Base-by-base conservation (phyloP, 2,888 invertebrate species). In the Cheilosia pagana region DNA sequence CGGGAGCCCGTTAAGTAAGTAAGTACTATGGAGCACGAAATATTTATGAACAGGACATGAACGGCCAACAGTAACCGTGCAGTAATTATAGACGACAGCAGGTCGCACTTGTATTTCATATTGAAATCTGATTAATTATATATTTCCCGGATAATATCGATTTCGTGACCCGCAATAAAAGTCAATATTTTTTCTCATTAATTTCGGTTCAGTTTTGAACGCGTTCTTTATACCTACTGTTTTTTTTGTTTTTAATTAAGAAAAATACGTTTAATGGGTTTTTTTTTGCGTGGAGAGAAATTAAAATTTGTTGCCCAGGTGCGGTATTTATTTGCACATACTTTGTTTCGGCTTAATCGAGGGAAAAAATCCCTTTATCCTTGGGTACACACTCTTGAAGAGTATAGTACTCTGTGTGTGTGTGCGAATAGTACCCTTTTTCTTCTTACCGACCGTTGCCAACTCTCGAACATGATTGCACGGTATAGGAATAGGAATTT, bases 151-250 rank as follows among this genome's bases (percentile, higher is more conserved):
- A 71, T 65, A 71, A 62, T 82, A 82, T 82, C 77, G 82, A 72
- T 82, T 78, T 53, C 67, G 71, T 74, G 82, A 78, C 82, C 82
- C 82, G 35, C 12, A 72, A 82, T 82, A 72, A 77, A 78, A 67
- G 82, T 82, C 77, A 62, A 68, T 72, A 83, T 78, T 83, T 83
- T 68, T 55, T 83, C 82, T 83, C 82, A 83, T 83, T 83, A 78
- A 83, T 78, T 68, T 68, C 14, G 45, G 21, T 72, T 57, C 53
- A 35, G 28, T 28, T 28, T 7, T 16, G 53, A n/a, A n/a, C n/a
- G n/a, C 41, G 60, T 25, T 35, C n/a, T 75, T 55, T n/a, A n/a
- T n/a, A n/a, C n/a, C n/a, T n/a, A n/a, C n/a, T 53, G 3, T 65
- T 67, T 45, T 78, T 63, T 75, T 28, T 41, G 10, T 59, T 65